Base-by-base conservation (phyloP, 92 coral and sea anemone species). In the Parazoanthus darwini region DNA sequence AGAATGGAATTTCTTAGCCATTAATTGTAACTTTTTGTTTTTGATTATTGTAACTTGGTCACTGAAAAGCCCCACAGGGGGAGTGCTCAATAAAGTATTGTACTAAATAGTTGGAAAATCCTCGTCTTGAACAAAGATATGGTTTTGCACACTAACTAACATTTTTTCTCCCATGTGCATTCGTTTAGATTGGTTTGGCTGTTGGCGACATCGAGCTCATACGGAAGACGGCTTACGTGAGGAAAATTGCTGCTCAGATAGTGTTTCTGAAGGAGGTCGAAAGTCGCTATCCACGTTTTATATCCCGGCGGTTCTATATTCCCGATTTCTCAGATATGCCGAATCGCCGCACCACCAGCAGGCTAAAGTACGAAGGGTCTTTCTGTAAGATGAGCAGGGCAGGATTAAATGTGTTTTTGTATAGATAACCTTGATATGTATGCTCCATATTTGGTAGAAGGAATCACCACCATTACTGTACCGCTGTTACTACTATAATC, bases 121-220 rank as follows among this genome's bases (percentile, higher is more conserved):
- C 13, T n/a, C 36, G 36, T 23, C 14, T 15, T n/a, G 5, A 68
- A 10, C 29, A 26, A 14, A 18, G 6, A 4, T 14, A 10, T 35
- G 29, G 15, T 26, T 54, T 8, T 16, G 38, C 6, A 0, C 9
- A 20, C n/a, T 54, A 35, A 59, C 22, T 29, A 11, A 7, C 1
- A 10, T 35, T 15, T 37, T 5, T 80, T 16, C 58, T 43, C 23
- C 29, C 37, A n/a, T 46, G 6, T 43, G 18, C 16, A 3, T 67
- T 67, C 65, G 7, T 59, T 6, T 43, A 93, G 95, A 82, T 93
- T 38, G 95, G 95, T 70, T 87, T 93, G 78, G 95, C 95, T 2
- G 95, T 93, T 46, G 95, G 95, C n/a, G 95, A 93, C 86, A 93
- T 93, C 46, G 95, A 93, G 46, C 84, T 89, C 23, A 90, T 93